Base-by-base conservation (phyloP, 2,888 invertebrate genomes). In the Drosophila villosipedis region DNA sequence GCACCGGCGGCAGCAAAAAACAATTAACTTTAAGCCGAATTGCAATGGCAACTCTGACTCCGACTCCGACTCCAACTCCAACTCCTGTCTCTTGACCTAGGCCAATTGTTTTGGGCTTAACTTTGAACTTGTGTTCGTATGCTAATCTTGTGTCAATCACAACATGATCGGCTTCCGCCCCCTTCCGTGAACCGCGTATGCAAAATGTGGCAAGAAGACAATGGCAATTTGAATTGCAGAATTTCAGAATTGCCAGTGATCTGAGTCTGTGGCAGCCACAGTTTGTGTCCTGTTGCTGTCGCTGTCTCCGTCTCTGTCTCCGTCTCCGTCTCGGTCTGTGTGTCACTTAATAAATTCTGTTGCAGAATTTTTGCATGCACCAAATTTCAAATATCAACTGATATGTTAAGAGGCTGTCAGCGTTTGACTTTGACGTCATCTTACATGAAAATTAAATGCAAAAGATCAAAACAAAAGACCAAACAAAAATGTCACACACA, bases 161-260 rank as follows among this genome's bases (percentile, higher is more conserved):
- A 78, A 77, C 76, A 73, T 76, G 78, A 82, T 86, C 87, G 30
- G 52, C 57, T 73, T 57, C 73, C 67, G 28, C 16, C 12, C 12
- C 10, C 9, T 28, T 33, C 72, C 47, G 16, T 7, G 25, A 65
- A 66, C 60, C 66, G 66, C 60, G 77, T 87, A 90, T 89, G 87
- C 91, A 90, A 88, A 90, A 55, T 65, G 58, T 72, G 60, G 62
- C 65, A 30, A 14, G n/a, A 57, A 57, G 71, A 90, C 92, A 91
- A 92, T 91, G 89, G 91, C 71, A 80, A 92, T 92, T 92, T 92
- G 92, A 92, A 92, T 92, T 92, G 91, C 92, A 88, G 90, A 92
- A 92, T 92, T 92, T 91, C 91, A 88, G 89, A 92, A 91, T 82
- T 84, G 71, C 16, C 28, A 65, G 69, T 63, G 76, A 54, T 39